A percentile compares a stretch with the other conserved stretches of the same genome.
Conservation (phyloP, 92 coral and sea anemone genomes). For the Epizoanthus scotinus region DNA sequence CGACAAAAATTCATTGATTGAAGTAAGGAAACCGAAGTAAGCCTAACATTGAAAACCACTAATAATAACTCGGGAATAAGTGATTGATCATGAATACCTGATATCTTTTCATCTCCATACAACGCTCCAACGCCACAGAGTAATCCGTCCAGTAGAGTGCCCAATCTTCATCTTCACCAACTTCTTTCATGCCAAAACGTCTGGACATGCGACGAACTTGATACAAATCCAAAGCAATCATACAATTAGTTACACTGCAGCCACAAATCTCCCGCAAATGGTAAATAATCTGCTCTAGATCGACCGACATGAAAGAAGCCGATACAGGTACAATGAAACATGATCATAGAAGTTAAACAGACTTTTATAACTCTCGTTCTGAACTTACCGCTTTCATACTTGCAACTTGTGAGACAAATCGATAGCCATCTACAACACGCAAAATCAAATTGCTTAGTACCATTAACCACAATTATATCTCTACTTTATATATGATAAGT, state of each 20-base stretch:
- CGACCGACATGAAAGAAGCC: background rate
- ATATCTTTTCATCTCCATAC: conserved; percentile 98
- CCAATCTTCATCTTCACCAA: conserved; percentile 99
- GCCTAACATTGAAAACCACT: background rate
- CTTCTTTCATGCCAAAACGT: conserved; percentile 97
- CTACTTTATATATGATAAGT: background rate
- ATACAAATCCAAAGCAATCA: conserved; percentile 7
- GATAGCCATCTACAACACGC: conserved; percentile 79
- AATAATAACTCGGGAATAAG: too few relatives aligned
- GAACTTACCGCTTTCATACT: conserved; percentile 95
- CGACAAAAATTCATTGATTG: too few relatives aligned
- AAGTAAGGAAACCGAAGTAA: too few relatives aligned
- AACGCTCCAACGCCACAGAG: conserved; percentile 93
- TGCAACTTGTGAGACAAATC: conserved; percentile 88
- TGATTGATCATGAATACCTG: conserved; percentile 82
- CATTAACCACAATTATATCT: background rate
- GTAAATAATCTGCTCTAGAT: background rate
- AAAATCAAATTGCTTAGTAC: background rate
- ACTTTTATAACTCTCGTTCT: background rate
- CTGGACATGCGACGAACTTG: conserved; percentile 91
- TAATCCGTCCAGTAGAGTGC: conserved; percentile 93
- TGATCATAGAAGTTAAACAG: background rate
- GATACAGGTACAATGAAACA: too few relatives aligned
- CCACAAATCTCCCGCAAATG: background rate
- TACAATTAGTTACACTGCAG: background rate